Evolutionary conservation across 2,888 invertebrate species (phyloP).

Genomic region (Phyllotreta cruciferae): DNA sequence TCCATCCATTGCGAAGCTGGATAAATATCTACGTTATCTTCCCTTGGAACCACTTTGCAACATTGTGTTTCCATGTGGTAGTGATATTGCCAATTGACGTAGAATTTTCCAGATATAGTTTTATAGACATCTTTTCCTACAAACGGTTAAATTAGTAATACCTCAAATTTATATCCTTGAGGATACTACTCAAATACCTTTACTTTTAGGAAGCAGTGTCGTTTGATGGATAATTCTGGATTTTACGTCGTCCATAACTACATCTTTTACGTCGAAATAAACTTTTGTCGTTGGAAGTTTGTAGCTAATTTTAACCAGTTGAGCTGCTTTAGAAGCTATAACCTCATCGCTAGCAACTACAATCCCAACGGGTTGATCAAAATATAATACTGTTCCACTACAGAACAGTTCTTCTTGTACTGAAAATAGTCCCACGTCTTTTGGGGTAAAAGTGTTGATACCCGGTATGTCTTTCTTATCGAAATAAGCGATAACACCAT

Average conservation of each 20-base stretch:
- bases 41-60: slow-evolving; percentile 69
- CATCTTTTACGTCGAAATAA: slow-evolving; percentile 62
- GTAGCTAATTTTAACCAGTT: slow-evolving; percentile 66
- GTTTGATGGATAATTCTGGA: slow-evolving; percentile 59
- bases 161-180: neutral
- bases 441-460: slow-evolving; percentile 66
- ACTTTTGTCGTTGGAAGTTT: slow-evolving; percentile 59
- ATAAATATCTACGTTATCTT: slow-evolving; percentile 70
- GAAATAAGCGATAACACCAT: slow-evolving; percentile 72
- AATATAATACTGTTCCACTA: slow-evolving; percentile 65
- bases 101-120: slow-evolving; percentile 65
- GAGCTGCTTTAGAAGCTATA: slow-evolving; percentile 67
- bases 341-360: slow-evolving; percentile 71
- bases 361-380: slow-evolving; percentile 78
- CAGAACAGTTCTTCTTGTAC: slow-evolving; percentile 63
- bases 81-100: slow-evolving; percentile 74
- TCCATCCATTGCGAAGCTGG: slow-evolving; percentile 73
- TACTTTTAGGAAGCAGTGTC: slow-evolving; percentile 54
- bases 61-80: slow-evolving; percentile 79
- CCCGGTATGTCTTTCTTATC: slow-evolving; percentile 76
- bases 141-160: neutral
- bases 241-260: slow-evolving; percentile 60
- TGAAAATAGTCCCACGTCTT: slow-evolving; percentile 23
- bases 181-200: slow-evolving; percentile 42
- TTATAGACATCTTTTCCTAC: slow-evolving; percentile 56